These are phyloP conservation scores for Acrocephalus scirpaceus DNA, from an alignment of 2,797 vertebrate species.

Conservation along the genomic window DNA sequence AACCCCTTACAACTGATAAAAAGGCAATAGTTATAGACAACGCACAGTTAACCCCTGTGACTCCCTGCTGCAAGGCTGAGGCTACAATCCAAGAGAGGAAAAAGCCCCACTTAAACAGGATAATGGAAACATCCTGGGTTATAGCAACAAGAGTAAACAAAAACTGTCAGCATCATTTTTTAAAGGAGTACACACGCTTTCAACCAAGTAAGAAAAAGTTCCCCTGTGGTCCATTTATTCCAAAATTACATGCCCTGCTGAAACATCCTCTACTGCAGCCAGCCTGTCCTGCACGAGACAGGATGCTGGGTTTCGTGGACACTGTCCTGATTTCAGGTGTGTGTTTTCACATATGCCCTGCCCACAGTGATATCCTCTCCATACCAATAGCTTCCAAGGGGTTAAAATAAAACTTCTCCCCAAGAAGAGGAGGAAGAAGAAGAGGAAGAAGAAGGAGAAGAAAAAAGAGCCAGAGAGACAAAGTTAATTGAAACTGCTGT, in stretches of 20 bases:
- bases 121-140: conserved; percentile 19
- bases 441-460: not conserved
- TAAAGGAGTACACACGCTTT: not conserved
- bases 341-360: not conserved
- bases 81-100: not conserved
- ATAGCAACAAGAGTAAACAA: not conserved
- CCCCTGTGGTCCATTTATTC: not conserved
- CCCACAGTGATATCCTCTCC: not conserved
- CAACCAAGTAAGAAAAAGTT: not conserved
- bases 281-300: not conserved
- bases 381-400: conserved; percentile 71
- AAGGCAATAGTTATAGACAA: not conserved
- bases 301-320: not conserved
- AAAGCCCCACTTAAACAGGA: not conserved
- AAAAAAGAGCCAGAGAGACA: conserved; percentile 70
- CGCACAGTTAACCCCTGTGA: not conserved
- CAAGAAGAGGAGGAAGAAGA: conserved; percentile 24
- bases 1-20: not conserved
- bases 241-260: not conserved
- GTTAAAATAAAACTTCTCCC: conserved; percentile 77
- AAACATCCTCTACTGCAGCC: not conserved
- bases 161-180: not conserved
- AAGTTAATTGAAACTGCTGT: conserved; percentile 86
- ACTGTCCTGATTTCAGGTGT: not conserved
- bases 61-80: not conserved